Evolutionary conservation across 2,888 invertebrate genomes (phyloP), one percentile per base, ranked within the genome.

Genomic region (Drosophila suboccidentalis): DNA sequence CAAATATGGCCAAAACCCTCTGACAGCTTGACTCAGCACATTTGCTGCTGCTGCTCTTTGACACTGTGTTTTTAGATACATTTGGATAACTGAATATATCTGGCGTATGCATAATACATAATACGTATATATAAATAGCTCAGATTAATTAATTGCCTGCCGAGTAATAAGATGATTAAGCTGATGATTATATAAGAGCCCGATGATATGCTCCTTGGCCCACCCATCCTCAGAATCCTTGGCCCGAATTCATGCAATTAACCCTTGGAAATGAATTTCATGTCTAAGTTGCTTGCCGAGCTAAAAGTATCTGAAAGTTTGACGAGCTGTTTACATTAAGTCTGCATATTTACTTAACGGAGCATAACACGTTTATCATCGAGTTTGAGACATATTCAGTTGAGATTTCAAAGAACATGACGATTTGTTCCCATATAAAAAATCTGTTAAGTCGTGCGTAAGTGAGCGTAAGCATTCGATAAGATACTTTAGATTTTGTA

Each of bases 111-210:
- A 80, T 77, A 58, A 63, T 54, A 65, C 32, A 68, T 54, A 55
- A 69, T 54, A 72, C 44, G 22, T 46, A 57, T 43, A 17, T 75
- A 82, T 82, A 80, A 80, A 86, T 83, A 73, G 77, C 83, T 72
- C 71, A 86, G 81, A 88, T 83, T 88, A 85, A 88, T 88, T 88
- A 85, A 88, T 85, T 88, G 80, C 83, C 62, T 55, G 19, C 75
- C 60, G 67, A 75, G 80, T 80, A 87, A 89, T 87, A 76, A 80
- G 80, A 89, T 80, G 75, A 89, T 87, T 87, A 89, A 65, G 81
- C 74, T 74, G 44, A 49, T 62, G 57, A 54, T 59, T 36, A 43
- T 51, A 36, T 72, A 54, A 41, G 17, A 39, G n/a, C 5, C 49
- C 32, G 2, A 22, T 50, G 51, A 50, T 49, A 49, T 55, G 57